These are phyloP conservation scores for Tragelaphus strepsiceros DNA, from an alignment of 2,113 vertebrate species.

Conservation along the genomic window DNA sequence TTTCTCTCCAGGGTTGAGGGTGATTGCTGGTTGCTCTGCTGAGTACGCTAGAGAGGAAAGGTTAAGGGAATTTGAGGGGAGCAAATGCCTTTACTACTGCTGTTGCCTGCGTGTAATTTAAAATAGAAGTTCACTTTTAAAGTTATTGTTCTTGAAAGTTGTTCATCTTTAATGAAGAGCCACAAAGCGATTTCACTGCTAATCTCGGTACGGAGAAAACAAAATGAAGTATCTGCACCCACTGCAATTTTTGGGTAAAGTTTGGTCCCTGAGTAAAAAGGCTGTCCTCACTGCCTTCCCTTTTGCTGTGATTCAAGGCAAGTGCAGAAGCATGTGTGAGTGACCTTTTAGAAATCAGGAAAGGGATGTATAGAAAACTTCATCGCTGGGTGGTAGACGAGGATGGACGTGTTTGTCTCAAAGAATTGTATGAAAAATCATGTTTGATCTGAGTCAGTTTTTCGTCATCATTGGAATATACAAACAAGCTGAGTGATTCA, in stretches of 20 bases:
- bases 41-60: neutral
- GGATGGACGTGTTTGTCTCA: neutral
- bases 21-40: neutral
- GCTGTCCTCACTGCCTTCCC: neutral
- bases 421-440: neutral
- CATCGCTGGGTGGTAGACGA: neutral
- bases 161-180: slow-evolving; percentile 52
- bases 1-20: neutral
- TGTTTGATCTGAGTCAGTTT: neutral
- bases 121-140: slow-evolving; percentile 40
- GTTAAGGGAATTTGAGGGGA: neutral
- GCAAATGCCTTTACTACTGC: neutral
- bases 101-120: neutral
- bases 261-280: neutral
- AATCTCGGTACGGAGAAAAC: slow-evolving; percentile 35
- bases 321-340: neutral
- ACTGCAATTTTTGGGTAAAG: neutral
- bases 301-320: slow-evolving; percentile 23
- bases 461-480: neutral
- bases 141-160: slow-evolving; percentile 37
- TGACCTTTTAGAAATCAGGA: slow-evolving; percentile 25
- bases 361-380: slow-evolving; percentile 10
- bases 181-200: slow-evolving; percentile 42
- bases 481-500: neutral
- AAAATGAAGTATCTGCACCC: slow-evolving; percentile 44